Percentiles rank a stretch among this genome's conserved stretches.
phyloP scores from a whole-genome alignment of 2,113 vertebrate species.

The Electrona antarctica region DNA sequence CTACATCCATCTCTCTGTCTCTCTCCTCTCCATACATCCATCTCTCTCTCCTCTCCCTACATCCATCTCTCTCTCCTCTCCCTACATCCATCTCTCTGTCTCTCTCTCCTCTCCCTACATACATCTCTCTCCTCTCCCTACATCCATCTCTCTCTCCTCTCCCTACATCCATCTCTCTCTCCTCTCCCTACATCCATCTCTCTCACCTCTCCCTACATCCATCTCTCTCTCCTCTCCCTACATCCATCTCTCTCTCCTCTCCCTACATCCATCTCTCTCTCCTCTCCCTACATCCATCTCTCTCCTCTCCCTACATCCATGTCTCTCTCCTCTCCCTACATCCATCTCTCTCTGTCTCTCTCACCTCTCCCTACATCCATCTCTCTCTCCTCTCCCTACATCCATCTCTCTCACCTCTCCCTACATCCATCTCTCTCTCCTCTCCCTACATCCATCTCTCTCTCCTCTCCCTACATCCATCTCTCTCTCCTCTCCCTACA shows the following conservation, averaged over 20 bases:
- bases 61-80: not conserved
- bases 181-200: not conserved
- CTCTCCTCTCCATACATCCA: not conserved
- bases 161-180: not conserved
- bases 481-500: too few relatives aligned
- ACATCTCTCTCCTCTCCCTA: not conserved
- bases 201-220: not conserved
- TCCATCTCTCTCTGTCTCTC: too few relatives aligned
- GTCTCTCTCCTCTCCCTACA: too few relatives aligned
- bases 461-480: not conserved
- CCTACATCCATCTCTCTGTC: not conserved
- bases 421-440: too few relatives aligned
- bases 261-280: not conserved
- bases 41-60: too few relatives aligned
- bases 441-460: not conserved
- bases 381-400: too few relatives aligned
- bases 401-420: conserved; percentile 1
- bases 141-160: too few relatives aligned
- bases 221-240: not conserved
- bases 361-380: not conserved
- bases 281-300: not conserved
- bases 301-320: not conserved
- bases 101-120: not conserved
- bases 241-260: too few relatives aligned
- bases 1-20: too few relatives aligned